These are phyloP conservation scores for Patella depressa DNA, from an alignment of 2,888 invertebrate species.

Conservation along the genomic window DNA sequence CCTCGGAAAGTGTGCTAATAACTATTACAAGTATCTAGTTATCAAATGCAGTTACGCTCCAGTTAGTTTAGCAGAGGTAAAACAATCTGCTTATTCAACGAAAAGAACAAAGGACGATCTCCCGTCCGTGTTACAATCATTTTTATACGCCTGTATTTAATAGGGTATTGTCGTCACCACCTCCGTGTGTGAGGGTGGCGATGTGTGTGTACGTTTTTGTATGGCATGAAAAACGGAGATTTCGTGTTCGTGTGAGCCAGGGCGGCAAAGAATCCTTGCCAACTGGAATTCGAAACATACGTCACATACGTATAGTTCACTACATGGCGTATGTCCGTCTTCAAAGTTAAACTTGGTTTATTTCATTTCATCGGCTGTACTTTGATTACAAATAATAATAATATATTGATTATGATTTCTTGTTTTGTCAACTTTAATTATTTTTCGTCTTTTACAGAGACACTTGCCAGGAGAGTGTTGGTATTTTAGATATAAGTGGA, in stretches of 20 bases:
- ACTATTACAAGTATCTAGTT: too few relatives aligned
- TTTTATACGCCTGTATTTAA: not conserved
- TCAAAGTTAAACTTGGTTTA: not conserved
- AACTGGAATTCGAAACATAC: too few relatives aligned
- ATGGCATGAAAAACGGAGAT: not conserved
- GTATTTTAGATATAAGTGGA: slow-evolving; percentile 66
- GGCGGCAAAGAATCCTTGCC: not conserved
- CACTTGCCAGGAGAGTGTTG: slow-evolving; percentile 37
- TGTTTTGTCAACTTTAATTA: not conserved
- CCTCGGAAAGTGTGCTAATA: too few relatives aligned
- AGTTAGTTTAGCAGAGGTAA: too few relatives aligned
- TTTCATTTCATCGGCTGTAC: not conserved
- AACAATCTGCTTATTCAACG: too few relatives aligned
- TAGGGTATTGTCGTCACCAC: not conserved
- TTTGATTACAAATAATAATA: not conserved
- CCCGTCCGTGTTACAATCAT: too few relatives aligned
- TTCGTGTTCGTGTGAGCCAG: slow-evolving; percentile 6
- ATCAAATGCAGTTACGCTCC: too few relatives aligned
- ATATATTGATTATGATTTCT: not conserved
- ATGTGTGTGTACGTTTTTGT: slow-evolving; percentile 4
- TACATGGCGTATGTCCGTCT: not conserved
- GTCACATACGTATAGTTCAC: not conserved
- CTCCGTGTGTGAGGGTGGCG: not conserved
- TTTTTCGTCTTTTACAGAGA: slow-evolving; percentile 5
- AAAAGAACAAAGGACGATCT: too few relatives aligned